Evolutionary conservation across 2,113 vertebrate species (phyloP), one percentile per base, ranked within the genome.

Genomic region (Grus americana): DNA sequence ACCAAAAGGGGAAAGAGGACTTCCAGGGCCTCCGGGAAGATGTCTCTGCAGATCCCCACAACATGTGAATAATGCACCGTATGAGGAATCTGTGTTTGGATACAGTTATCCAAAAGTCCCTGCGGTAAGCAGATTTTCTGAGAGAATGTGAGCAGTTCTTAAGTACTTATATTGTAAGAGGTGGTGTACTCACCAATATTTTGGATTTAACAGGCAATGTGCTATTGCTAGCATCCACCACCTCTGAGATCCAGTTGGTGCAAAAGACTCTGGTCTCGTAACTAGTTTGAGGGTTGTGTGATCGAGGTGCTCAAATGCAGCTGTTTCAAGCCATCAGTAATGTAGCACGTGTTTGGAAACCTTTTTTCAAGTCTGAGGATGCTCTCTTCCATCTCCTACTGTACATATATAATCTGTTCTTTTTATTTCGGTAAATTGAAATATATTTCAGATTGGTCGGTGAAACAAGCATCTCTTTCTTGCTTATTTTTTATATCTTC

Each of bases 1-100:
- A 97, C 97, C 98, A 97, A 99, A 99, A 96, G 99, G 99, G 63
- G 99, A 99, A 50, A 98, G 98, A 96, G 99, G 99, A 89, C 96
- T 98, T 92, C 98, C 99, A 27, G 99, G 99, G 46, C 98, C 97
- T 92, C 98, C 99, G 78, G 99, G 99, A 65, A 98, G 98, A 95
- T 99, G 99, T 95, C 97, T 98, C 87, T 99, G 99, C 90, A 98
- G 98, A 96, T 95, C 98, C 15, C 76, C 93, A 34, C 83, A 97
- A 63, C 98, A 97, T 40, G 88, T 97, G 86, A 99, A 99, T 74
- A 98, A 95, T 87, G 98, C 99, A 11, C 80, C 97, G 3, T 98
- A 98, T 38, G 98, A 99, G 54, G 98, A 99, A 63, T 92, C 98
- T 36, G 13, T 96, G 7, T 97, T 98, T 80, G 98, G 98, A 92